phyloP scores from a whole-genome alignment of 2,113 vertebrate genomes.

The Gasterosteus nipponicus region DNA sequence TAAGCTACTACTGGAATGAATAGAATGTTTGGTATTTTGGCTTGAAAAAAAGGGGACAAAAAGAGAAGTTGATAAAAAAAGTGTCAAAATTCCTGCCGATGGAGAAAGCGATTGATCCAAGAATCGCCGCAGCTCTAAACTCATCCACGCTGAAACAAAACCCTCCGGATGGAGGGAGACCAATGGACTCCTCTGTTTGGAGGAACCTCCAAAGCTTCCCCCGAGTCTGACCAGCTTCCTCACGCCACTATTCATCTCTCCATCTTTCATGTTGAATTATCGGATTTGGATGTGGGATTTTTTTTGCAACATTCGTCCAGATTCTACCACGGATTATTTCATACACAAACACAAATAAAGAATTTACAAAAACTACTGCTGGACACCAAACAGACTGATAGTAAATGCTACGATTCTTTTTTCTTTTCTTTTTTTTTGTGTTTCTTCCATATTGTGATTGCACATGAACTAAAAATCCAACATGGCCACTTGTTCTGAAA shows the following conservation, averaged over 20 bases:
- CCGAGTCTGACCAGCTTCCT: constrained; percentile 41
- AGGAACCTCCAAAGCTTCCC: constrained; percentile 30
- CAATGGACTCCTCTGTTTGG: neutral
- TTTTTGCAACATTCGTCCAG: constrained; percentile 53
- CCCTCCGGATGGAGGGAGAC: neutral
- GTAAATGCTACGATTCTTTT: constrained; percentile 71
- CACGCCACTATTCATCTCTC: neutral
- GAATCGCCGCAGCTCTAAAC: neutral
- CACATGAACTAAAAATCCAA: constrained; percentile 67
- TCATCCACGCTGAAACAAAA: neutral
- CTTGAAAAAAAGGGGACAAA: neutral
- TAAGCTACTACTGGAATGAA: neutral
- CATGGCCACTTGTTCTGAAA: constrained; percentile 57
- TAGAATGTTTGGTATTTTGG: neutral
- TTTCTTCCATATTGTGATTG: constrained; percentile 60
- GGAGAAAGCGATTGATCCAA: neutral
- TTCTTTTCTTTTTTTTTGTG: constrained; percentile 42
- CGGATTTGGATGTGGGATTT: constrained; percentile 59
- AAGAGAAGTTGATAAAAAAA: neutral
- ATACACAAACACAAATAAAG: constrained; percentile 74
- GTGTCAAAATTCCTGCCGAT: neutral
- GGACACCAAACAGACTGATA: constrained; percentile 74
- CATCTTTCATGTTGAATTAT: constrained; percentile 44
- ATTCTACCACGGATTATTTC: constrained; percentile 62
- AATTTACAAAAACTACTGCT: constrained; percentile 74